Evolutionary conservation across 2,888 invertebrate genomes (phyloP), one percentile per base, ranked within the genome.

Genomic region (Tubiluchus corallicola): DNA sequence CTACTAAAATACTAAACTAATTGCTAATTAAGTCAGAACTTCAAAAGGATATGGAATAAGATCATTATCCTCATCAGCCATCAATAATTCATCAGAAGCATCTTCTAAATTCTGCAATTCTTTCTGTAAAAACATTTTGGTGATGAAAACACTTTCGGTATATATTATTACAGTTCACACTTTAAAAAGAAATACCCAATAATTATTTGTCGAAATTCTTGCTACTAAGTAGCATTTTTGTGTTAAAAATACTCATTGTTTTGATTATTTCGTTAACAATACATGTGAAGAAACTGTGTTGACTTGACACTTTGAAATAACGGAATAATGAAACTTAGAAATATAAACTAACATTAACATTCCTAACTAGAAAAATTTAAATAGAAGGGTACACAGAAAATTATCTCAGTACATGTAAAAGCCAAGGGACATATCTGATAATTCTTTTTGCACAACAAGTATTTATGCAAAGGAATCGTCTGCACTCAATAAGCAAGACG

Each of bases 41-140:
- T n/a, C 16, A 20, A 49, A 62, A 63, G 63, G 63, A 64, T 64
- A 64, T 58, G 68, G 67, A 44, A 69, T 56, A 3, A 50, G 50
- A 37, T 53, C 56, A 42, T 83, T 84, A 37, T 64, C 65, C 9
- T 29, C 29, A 53, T 76, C 70, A 19, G 88, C 66, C 51, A 77
- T 71, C 46, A 92, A 69, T 66, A 94, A 81, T 57, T 88, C 88
- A 50, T 67, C 65, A 38, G 74, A 74, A 1, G 92, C 94, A 68
- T 96, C 92, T 62, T 85, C 83, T 38, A 94, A 68, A 65, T 85
- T 92, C 62, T 85, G 82, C 50, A 90, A 68, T 56, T 87, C 83
- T 65, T 84, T 87, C 74, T 77, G 59, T 44, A 68, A 62, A 48
- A 51, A 50, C 48, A n/a, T n/a, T n/a, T n/a, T n/a, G n/a, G n/a